phyloP scores from a whole-genome alignment of 2,888 invertebrate species.

The Desoria tigrina region DNA sequence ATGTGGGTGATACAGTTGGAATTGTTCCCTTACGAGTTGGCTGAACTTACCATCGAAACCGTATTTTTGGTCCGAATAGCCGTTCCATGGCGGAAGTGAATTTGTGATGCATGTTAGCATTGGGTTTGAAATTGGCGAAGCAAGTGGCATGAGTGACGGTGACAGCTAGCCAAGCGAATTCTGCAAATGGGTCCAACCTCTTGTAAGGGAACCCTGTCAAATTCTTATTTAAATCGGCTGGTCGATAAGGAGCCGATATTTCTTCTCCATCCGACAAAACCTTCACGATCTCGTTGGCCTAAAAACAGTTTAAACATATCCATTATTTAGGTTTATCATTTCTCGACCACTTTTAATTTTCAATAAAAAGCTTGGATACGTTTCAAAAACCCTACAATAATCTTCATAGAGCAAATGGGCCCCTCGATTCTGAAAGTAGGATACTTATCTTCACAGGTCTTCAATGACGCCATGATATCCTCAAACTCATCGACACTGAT shows the following conservation, averaged over 20 bases:
- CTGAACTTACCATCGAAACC: slow-evolving; percentile 32
- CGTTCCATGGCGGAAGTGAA: slow-evolving; percentile 43
- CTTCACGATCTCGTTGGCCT: slow-evolving; percentile 37
- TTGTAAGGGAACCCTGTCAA: slow-evolving; percentile 33
- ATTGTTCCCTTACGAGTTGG: background rate
- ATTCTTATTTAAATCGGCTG: background rate
- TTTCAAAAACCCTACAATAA: slow-evolving; percentile 28
- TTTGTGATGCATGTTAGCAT: slow-evolving; percentile 48
- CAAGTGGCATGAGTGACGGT: slow-evolving; percentile 45
- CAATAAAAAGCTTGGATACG: background rate
- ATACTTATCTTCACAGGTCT: slow-evolving; percentile 33
- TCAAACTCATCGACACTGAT: slow-evolving; percentile 44
- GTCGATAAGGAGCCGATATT: slow-evolving; percentile 27
- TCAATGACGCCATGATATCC: slow-evolving; percentile 44
- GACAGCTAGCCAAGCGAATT: slow-evolving; percentile 46
- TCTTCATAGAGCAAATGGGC: slow-evolving; percentile 37
- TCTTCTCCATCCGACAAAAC: slow-evolving; percentile 33
- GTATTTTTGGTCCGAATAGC: slow-evolving; percentile 39
- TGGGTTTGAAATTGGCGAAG: slow-evolving; percentile 46
- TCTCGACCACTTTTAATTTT: too few relatives aligned
- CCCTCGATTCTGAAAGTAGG: slow-evolving; percentile 43
- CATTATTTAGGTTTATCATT: too few relatives aligned
- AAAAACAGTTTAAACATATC: slow-evolving; percentile 1
- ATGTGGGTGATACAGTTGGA: too few relatives aligned
- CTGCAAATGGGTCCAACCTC: slow-evolving; percentile 41